Evolutionary conservation across 2,797 vertebrate species (phyloP), one percentile per base, ranked within the genome.

Genomic region (Gambusia yucatana): DNA sequence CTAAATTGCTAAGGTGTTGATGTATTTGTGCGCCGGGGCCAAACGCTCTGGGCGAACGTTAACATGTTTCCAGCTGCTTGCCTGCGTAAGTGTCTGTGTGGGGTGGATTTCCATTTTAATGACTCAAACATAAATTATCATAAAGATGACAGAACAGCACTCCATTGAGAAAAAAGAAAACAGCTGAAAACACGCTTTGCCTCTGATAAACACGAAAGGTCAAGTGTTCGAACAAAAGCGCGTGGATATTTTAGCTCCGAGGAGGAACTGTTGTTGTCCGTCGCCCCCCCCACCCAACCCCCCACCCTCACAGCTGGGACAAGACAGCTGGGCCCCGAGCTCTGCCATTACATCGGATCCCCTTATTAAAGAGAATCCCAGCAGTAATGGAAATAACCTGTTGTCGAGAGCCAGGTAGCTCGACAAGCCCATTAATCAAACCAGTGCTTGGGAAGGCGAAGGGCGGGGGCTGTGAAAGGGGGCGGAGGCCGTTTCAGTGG

Each of bases 401-500:
- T 82, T 80, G 61, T 87, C 73, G 72, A 50, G 70, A 79, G 82
- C 86, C 89, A 90, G 90, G 90, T 88, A 87, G 86, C 90, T 87
- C 80, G 76, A 89, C 89, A 87, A 86, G 79, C 80, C 86, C 77
- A 94, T 93, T 91, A 93, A 94, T 94, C 90, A 93, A 83, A 77
- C 57, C 36, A 10, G 82, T 71, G 76, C 81, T 80, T n/a, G 72
- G 78, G 82, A 81, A 74, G 79, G 72, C 72, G 79, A 79, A 73
- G 79, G 72, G 17, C 13, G 11, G 69, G 13, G 65, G 48, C 22
- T 0, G 48, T 52, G 73, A 10, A 5, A 6, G 73, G 9, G 25
- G 25, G 14, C 55, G 44, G 44, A 46, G 67, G 73, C 28, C 20
- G 46, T 57, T 43, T 39, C 25, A 81, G 78, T 39, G 76, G 71